Percentiles rank a stretch among this genome's conserved stretches.
Evolutionary conservation across 2,113 vertebrate genomes (phyloP).

Genomic region (Abramis brama): DNA sequence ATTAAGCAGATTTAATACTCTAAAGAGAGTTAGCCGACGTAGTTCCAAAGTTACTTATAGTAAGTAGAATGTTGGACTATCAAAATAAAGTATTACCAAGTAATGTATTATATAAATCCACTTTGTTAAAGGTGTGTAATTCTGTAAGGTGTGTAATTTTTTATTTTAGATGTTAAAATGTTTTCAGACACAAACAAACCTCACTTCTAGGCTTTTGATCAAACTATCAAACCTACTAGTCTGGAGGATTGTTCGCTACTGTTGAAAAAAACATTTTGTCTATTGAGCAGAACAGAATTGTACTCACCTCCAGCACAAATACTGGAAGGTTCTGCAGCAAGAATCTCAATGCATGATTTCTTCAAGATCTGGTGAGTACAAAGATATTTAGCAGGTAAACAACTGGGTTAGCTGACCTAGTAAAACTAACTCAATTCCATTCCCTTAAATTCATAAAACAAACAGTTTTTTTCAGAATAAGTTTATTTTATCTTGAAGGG

Average conservation of each 20-base stretch:
- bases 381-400: neutral
- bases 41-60: too few species aligned
- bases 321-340: slow-evolving; percentile 95
- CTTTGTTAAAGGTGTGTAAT: too few species aligned
- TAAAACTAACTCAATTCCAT: neutral
- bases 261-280: too few species aligned
- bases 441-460: neutral
- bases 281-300: neutral
- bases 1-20: too few species aligned
- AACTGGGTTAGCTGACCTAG: neutral
- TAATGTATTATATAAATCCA: too few species aligned
- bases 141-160: too few species aligned
- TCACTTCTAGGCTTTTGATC: neutral
- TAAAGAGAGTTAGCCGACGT: too few species aligned
- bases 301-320: slow-evolving; percentile 97
- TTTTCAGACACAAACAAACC: too few species aligned
- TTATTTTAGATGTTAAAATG: too few species aligned
- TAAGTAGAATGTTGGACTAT: too few species aligned
- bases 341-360: slow-evolving; percentile 97
- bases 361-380: slow-evolving; percentile 86
- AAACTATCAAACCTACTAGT: neutral
- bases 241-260: neutral
- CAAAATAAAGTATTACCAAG: too few species aligned
- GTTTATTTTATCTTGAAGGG: neutral
- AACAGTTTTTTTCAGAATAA: neutral